Percentiles rank a stretch among this genome's conserved stretches.
These are phyloP conservation scores for Esperia sulphurella DNA, from an alignment of 2,888 invertebrate species.

Conservation along the genomic window DNA sequence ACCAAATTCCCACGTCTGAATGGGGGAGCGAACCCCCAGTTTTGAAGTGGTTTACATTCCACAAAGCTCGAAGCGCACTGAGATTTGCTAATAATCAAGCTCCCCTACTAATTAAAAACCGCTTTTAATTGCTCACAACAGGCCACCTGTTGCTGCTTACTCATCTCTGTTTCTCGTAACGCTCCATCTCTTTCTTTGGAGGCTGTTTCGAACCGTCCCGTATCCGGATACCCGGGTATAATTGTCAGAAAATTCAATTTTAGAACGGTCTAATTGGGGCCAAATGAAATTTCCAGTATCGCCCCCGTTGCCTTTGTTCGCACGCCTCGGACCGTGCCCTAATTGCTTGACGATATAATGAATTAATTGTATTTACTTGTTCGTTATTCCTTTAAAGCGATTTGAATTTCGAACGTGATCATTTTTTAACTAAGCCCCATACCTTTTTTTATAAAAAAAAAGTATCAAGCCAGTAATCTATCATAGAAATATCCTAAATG, in stretches of 20 bases:
- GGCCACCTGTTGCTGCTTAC: constrained; percentile 70
- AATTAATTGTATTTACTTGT: constrained; percentile 55
- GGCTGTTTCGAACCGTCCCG: constrained; percentile 64
- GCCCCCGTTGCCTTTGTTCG: constrained; percentile 58
- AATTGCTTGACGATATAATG: constrained; percentile 63
- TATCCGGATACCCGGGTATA: constrained; percentile 70
- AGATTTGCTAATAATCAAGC: constrained; percentile 72
- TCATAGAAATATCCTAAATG: constrained; percentile 48
- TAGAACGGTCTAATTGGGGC: constrained; percentile 63
- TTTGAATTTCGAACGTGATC: constrained; percentile 17
- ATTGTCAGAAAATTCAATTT: constrained; percentile 74
- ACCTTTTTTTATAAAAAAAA: constrained; percentile 8
- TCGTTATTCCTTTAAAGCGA: constrained; percentile 14
- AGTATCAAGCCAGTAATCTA: constrained; percentile 36
- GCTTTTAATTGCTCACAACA: constrained; percentile 73
- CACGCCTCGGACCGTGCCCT: constrained; percentile 47
- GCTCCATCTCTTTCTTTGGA: constrained; percentile 42
- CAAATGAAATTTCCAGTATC: constrained; percentile 70
- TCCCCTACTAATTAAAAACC: constrained; percentile 77
- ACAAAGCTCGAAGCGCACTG: constrained; percentile 58
- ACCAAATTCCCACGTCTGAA: constrained; percentile 12
- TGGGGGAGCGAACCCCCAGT: constrained; percentile 45
- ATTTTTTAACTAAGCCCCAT: constrained; percentile 12
- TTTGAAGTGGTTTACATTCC: constrained; percentile 62
- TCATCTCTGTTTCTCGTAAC: constrained; percentile 29